Evolutionary conservation across 2,888 invertebrate genomes (phyloP), one percentile per base, ranked within the genome.

Genomic region (Apodemia duryi): DNA sequence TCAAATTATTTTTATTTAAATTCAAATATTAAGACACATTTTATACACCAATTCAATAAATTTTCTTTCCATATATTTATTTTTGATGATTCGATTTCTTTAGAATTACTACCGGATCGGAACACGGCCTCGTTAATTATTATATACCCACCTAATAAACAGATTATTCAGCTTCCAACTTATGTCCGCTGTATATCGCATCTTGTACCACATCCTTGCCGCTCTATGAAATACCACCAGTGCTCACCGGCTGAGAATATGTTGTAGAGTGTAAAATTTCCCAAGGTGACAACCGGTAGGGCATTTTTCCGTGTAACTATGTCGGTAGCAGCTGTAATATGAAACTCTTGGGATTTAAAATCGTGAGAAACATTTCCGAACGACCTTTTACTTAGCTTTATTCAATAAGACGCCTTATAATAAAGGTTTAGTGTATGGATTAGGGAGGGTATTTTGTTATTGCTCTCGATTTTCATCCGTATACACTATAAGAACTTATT

Each of bases 181-280:
- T 7, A 7, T 7, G 0, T 38, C 38, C 38, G 64, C 64, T 43
- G 46, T 5, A 28, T 32, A 67, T 63, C 65, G 6, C 28, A 10
- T 11, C 65, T 69, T 68, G 60, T 1, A 21, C 63, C 65, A 62
- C 7, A 41, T 41, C 57, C 21, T 51, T 54, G 66, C 69, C 66
- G 69, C 72, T 69, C 72, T 75, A 73, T 75, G 74, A 74, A 74
- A 75, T 75, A 75, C 72, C 72, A 69, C 66, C 70, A 68, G 65
- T 65, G 35, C 67, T 66, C 61, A 66, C 71, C 68, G 72, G 74
- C 73, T 74, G 75, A 71, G 71, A 74, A 73, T 74, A 75, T 74
- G 75, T 72, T 72, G 72, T 73, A 75, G 71, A 74, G 72, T 75
- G 73, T 75, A 75, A 75, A 75, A 75, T 75, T 75, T 75, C 75